Evolutionary conservation across 2,113 vertebrate species (phyloP), one percentile per base, ranked within the genome.

Genomic region (Bos indicus): DNA sequence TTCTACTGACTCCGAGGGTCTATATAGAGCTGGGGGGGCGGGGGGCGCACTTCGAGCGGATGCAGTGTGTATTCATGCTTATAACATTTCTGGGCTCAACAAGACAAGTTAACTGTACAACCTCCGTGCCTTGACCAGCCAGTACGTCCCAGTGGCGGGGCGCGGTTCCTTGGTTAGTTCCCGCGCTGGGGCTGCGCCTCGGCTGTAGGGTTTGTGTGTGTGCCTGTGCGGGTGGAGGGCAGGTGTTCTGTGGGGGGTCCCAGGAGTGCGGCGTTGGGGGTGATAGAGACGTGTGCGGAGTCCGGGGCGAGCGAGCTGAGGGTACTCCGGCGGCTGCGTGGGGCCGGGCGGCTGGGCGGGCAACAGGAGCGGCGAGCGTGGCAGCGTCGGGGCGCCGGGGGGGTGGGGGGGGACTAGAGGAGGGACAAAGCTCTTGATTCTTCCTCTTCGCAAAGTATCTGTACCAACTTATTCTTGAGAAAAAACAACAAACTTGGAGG

Each of bases 381-480:
- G 51, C 46, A 1, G 52, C 6, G 81, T 2, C 12, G 7, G 17
- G 16, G 43, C 10, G 7, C 40, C 0, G 4, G 0, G 17, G 40
- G 40, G 4, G 36, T 36, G 36, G 36, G 40, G 40, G 40, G 40
- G 4, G 40, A 40, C 40, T 40, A 40, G 40, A 40, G 30, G 77
- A 90, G 30, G 48, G 23, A 82, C 91, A 87, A 82, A 95, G 36
- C 60, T 62, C 71, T 91, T 95, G 48, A 94, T 56, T 78, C n/a
- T 94, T 91, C 51, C 33, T 54, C 16, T 95, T 62, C 77, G 48
- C 54, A 92, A 91, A 94, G 28, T 25, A 95, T 33, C 28, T 91
- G 54, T 9, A n/a, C 71, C 48, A 91, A 57, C 21, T 62, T 13
- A 77, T 48, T 56, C 62, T 48, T 83, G 23, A 77, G n/a, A 92